Evolutionary conservation across 2,113 vertebrate species (phyloP), one percentile per base, ranked within the genome.

Genomic region (Cyprinus carpio): DNA sequence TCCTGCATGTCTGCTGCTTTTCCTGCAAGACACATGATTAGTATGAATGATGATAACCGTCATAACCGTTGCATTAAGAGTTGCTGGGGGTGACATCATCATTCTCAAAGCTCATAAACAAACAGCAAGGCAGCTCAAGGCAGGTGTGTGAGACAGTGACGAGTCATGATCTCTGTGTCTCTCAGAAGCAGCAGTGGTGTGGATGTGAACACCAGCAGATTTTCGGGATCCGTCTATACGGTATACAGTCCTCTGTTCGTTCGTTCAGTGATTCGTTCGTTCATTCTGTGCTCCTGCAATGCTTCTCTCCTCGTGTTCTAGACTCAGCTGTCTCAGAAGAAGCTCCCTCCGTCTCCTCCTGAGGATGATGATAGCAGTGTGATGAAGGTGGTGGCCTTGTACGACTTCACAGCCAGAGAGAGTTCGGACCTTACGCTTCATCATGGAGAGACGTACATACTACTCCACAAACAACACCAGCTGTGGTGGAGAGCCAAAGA

Each of bases 401-500:
- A 95, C 13, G 96, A 98, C 85, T 97, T 96, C 89, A 91, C 89
- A 1, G 93, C 96, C 75, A 92, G 93, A 80, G 96, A 97, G 81
- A 86, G 92, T 6, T 91, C 84, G 2, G 92, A 96, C 67, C 89
- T 96, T 74, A 87, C 89, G 0, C 87, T 96, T 3, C 92, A n/a
- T 56, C 94, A 94, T 85, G 95, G 95, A 0, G 95, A 96, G 69
- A 95, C 96, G 84, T 97, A 98, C 78, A 78, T 91, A 84, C 93
- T 98, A 75, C 87, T 97, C 0, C 95, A 97, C 88, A 95, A 96
- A 78, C 92, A 91, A 29, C 95, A 96, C 89, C 93, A 96, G 84
- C 94, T 96, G 85, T 97, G 97, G 97, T 98, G 97, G 96, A 93
- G 93, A 58, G 97, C 95, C 2, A 94, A 96, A 92, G 96, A 98